phyloP scores from a whole-genome alignment of 2,113 vertebrate species.

The Ochotona princeps region DNA sequence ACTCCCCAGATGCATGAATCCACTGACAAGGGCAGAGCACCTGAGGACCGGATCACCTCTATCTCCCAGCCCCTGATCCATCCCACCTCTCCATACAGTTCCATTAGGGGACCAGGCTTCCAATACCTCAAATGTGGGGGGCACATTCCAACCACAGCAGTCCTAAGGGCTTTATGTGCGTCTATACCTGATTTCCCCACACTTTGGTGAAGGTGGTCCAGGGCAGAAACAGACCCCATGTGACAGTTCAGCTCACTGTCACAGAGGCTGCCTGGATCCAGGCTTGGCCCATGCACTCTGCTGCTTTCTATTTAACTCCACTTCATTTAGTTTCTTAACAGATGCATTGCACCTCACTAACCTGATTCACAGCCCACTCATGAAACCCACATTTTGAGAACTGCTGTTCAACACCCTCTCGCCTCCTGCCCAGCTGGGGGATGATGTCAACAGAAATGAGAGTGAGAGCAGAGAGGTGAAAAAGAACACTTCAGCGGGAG shows the following conservation, averaged over 20 bases:
- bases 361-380: not conserved
- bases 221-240: not conserved
- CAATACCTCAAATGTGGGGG: too few species aligned
- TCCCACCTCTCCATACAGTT: too few species aligned
- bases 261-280: not conserved
- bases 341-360: not conserved
- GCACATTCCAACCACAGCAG: too few species aligned
- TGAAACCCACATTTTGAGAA: not conserved
- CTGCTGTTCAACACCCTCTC: not conserved
- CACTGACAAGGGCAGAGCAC: too few species aligned
- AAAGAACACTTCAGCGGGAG: not conserved
- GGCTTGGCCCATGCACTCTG: not conserved
- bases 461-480: accelerated
- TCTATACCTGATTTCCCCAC: not conserved
- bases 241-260: not conserved
- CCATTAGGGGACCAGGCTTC: too few species aligned
- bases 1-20: too few species aligned
- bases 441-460: accelerated
- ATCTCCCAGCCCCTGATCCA: too few species aligned
- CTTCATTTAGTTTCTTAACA: slow-evolving; percentile 14
- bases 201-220: not conserved
- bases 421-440: not conserved
- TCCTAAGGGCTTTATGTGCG: not conserved
- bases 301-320: not conserved
- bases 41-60: too few species aligned